Conservation (phyloP, 2,888 invertebrate species). For the Noctua comes region DNA sequence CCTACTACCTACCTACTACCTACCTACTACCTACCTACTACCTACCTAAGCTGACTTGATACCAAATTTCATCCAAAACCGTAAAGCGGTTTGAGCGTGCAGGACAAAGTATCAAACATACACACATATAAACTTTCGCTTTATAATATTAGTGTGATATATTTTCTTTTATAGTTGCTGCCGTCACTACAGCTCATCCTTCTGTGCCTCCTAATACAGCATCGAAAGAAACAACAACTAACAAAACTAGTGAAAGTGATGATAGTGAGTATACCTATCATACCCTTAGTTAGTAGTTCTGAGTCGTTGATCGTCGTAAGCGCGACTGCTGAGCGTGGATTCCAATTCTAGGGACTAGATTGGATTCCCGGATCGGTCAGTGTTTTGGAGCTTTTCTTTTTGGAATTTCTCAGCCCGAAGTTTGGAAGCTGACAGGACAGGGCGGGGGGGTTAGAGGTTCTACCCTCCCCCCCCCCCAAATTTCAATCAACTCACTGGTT, state of each 20-base stretch:
- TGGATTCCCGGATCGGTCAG: not conserved
- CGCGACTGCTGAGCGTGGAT: not conserved
- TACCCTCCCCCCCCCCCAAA: no score
- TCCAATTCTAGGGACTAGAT: not conserved
- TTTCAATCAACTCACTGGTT: not conserved
- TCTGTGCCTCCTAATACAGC: not conserved
- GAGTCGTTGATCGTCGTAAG: not conserved
- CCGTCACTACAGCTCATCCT: not conserved
- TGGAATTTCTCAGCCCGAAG: not conserved
- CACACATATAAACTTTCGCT: no score
- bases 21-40: no score
- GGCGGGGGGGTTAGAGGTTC: no score
- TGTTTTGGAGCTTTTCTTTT: not conserved
- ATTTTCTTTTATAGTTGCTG: no score
- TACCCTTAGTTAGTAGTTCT: not conserved
- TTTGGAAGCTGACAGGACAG: not conserved
- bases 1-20: no score
- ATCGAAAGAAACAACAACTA: not conserved
- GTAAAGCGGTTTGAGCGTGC: no score
- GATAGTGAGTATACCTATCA: not conserved
- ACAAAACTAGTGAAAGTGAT: not conserved
- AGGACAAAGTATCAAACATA: no score
- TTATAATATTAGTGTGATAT: no score
- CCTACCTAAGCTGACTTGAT: no score
- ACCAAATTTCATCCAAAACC: no score